phyloP scores from a whole-genome alignment of 2,888 invertebrate genomes.

The Dimorphilus gyrociliatus region DNA sequence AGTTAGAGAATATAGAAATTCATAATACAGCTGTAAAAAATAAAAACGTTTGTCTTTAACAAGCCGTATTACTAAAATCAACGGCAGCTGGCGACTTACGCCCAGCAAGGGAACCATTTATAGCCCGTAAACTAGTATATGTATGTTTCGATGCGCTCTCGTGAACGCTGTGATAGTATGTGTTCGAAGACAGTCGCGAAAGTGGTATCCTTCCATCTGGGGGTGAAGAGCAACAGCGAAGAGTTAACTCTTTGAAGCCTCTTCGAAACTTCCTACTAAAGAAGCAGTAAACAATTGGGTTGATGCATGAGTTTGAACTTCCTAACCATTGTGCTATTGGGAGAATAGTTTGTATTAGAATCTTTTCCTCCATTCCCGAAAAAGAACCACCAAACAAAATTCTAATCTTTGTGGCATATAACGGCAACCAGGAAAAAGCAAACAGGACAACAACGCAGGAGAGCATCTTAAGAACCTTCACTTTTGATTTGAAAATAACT shows the following conservation, averaged over 20 bases:
- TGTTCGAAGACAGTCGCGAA: too few species aligned
- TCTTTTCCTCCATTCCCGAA: constrained; percentile 3
- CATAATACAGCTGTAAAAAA: too few species aligned
- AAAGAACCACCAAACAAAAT: constrained; percentile 54
- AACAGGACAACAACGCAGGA: constrained; percentile 81
- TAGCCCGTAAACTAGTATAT: too few species aligned
- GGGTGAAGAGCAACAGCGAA: too few species aligned
- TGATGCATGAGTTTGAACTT: constrained; percentile 82
- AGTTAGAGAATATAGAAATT: too few species aligned
- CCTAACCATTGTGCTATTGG: constrained; percentile 84
- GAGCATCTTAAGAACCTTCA: constrained; percentile 84
- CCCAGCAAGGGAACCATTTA: too few species aligned
- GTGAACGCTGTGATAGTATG: too few species aligned
- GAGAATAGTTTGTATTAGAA: constrained; percentile 42
- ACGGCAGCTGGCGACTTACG: too few species aligned
- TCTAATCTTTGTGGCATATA: constrained; percentile 71
- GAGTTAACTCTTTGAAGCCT: constrained; percentile 61
- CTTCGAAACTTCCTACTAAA: constrained; percentile 82
- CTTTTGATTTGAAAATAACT: constrained; percentile 61
- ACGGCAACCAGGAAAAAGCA: constrained; percentile 76
- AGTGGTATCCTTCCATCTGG: too few species aligned
- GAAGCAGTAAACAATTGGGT: constrained; percentile 81
- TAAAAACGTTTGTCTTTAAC: too few species aligned
- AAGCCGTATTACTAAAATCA: too few species aligned
- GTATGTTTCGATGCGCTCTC: too few species aligned